Evolutionary conservation across 2,113 vertebrate species (phyloP), one percentile per base, ranked within the genome.

Genomic region (Strix uralensis): DNA sequence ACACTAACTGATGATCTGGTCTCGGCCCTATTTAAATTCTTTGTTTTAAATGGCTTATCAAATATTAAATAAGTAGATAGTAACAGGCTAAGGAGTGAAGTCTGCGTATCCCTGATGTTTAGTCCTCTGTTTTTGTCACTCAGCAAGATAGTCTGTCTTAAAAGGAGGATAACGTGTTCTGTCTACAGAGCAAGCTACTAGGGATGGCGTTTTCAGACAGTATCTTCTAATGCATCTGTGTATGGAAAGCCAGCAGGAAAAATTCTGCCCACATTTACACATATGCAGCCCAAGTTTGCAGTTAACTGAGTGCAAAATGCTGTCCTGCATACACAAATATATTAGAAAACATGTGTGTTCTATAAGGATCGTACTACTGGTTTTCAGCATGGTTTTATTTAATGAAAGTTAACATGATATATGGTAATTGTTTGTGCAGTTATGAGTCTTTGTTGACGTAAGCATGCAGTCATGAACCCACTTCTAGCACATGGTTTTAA

Each of bases 401-500:
- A 97, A 97, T 98, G 97, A 96, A 98, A 98, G 97, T 98, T 97
- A 98, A 94, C 96, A 97, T 97, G 98, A 98, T 98, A 96, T 96
- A 97, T 94, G 88, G 81, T 96, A 97, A 96, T 95, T 97, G 87
- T 96, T 97, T 97, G 92, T 97, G 82, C 92, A 97, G 93, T 96
- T 97, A 61, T 87, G 96, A 96, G 91, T 77, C 94, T 87, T 95
- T 94, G 88, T 73, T 97, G 93, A 97, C 62, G 82, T 91, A 78
- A 95, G 83, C 82, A 86, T 86, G 81, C 90, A 95, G 88, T 55
- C 61, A 44, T 70, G 85, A 91, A 65, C 81, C 61, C 72, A 7
- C 63, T 97, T 86, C 87, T 91, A 93, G 97, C 98, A 98, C 96
- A 96, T 98, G 97, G 97, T 88, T 98, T 96, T 98, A 88, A 97